Base-by-base conservation (phyloP, 2,888 invertebrate species). In the Eupeodes luniger region DNA sequence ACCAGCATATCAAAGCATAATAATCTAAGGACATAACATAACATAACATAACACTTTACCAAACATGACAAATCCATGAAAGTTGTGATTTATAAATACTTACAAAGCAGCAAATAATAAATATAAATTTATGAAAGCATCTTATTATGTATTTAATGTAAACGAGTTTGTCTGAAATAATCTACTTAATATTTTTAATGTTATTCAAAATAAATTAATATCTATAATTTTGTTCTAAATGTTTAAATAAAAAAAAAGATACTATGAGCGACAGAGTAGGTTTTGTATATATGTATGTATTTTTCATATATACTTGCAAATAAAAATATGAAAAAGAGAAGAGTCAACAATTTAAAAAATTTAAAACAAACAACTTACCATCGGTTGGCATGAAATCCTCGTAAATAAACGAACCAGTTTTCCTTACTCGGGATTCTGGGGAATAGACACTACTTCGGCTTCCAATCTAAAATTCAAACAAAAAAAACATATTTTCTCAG, bases 311-410 rank as follows among this genome's bases (percentile, higher is more conserved):
- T n/a, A 14, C 62, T 69, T 19, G 53, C 55, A 53, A 70, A 70
- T 55, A 78, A 61, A 75, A 72, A 64, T 51, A 62, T 78, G 61
- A 59, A 64, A 36, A 85, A 88, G 85, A 88, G 88, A 88, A 88
- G 88, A 78, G 81, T 81, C 78, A 78, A 62, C 44, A 74, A 74
- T 85, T 66, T 81, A 74, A 12, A 6, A 57, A 1, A 27, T 27
- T 27, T 7, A 59, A 72, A 72, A 19, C 16, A 59, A 6, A 70
- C 55, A 70, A 92, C 95, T 95, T 95, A 94, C 99, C 99, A 95
- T 99, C 99, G 53, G 99, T 99, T 7, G 99, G 99, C 99, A 99
- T 99, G 94, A 99, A 99, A 94, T 99, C 99, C 95, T 99, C 99
- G 93, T 99, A 99, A 92, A 99, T 99, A 94, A 98, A 99, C 12